Evolutionary conservation across 2,797 vertebrate genomes (phyloP).

Genomic region (Acropternis orthonyx): DNA sequence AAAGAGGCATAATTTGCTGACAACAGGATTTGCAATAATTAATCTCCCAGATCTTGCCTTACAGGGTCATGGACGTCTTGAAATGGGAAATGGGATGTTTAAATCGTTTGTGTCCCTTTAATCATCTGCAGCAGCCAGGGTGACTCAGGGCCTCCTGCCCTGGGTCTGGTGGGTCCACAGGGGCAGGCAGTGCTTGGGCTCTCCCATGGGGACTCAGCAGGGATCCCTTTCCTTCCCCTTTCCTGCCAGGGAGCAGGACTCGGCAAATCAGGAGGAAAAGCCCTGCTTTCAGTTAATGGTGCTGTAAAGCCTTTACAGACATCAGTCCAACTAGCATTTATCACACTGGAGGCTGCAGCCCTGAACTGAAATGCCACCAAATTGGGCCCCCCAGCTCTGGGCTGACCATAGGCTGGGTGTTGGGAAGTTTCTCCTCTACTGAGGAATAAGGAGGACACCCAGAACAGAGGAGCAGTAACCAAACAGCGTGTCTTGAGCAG

Average conservation of each 20-base stretch:
- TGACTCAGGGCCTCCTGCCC: not conserved
- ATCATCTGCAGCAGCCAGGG: not conserved
- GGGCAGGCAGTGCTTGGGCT: rapidly evolving
- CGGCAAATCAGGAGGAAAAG: not conserved
- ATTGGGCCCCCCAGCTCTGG: not conserved
- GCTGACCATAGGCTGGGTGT: not conserved
- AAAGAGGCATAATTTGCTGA: conserved; percentile 59
- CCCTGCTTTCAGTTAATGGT: not conserved
- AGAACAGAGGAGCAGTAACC: not conserved
- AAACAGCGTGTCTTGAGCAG: not conserved
- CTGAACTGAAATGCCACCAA: not conserved
- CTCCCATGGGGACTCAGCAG: not conserved
- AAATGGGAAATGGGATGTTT: conserved; percentile 43
- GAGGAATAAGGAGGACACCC: not conserved
- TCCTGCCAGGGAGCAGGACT: not conserved
- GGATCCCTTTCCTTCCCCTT: not conserved
- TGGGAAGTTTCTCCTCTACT: not conserved
- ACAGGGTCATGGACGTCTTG: not conserved
- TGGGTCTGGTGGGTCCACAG: not conserved
- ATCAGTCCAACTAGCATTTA: not conserved
- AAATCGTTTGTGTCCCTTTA: conserved; percentile 10
- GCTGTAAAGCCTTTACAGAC: not conserved
- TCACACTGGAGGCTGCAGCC: not conserved
- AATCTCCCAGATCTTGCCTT: conserved; percentile 55
- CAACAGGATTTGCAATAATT: conserved; percentile 49